Evolutionary conservation across 2,888 invertebrate genomes (phyloP).

Genomic region (Chamaedrilus cognettii): DNA sequence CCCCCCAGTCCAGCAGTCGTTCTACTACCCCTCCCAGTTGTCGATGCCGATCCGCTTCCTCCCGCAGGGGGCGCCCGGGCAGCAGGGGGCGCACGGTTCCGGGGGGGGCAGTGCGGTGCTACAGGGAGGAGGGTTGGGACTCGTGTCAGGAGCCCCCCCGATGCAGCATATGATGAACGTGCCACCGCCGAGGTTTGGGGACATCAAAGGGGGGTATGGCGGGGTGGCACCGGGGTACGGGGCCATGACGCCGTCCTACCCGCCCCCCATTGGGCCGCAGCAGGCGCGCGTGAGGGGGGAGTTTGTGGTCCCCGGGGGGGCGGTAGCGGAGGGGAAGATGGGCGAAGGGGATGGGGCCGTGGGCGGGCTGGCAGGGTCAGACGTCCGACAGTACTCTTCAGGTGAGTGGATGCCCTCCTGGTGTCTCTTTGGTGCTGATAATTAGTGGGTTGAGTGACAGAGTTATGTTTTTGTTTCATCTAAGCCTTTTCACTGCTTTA

Average conservation of each 20-base stretch:
- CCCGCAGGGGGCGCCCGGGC: not conserved
- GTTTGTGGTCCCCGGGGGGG: not conserved
- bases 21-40: not conserved
- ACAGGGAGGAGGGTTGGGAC: not conserved
- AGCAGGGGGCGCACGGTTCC: not conserved
- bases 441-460: no score
- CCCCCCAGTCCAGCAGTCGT: not conserved
- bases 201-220: no score
- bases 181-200: no score
- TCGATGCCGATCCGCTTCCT: constrained; percentile 3
- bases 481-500: no score
- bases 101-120: no score
- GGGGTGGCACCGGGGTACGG: no score
- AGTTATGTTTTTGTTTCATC: no score
- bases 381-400: no score
- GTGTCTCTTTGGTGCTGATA: no score
- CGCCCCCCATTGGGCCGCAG: not conserved
- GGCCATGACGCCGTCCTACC: no score
- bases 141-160: not conserved
- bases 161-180: not conserved
- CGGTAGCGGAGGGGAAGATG: not conserved
- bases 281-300: not conserved
- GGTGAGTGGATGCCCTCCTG: no score
- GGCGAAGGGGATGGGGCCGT: not conserved
- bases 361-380: no score